phyloP scores from a whole-genome alignment of 2,888 invertebrate species.

The Scaptomyza polygonia region DNA sequence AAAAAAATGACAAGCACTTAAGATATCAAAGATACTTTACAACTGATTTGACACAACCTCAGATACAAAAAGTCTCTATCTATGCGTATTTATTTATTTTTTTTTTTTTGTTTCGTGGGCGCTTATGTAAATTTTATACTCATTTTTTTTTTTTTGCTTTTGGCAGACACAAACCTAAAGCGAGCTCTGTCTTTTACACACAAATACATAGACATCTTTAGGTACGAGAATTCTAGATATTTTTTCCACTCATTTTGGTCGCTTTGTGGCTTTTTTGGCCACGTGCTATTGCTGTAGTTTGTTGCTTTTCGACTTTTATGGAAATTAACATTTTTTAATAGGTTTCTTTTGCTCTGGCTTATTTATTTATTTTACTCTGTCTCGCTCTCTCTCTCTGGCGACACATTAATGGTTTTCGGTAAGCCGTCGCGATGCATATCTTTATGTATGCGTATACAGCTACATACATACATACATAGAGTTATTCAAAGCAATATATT shows the following conservation, averaged over 20 bases:
- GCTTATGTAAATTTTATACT: slow-evolving; percentile 59
- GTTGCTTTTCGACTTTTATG: slow-evolving; percentile 53
- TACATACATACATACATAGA: too few relatives aligned
- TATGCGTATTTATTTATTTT: slow-evolving; percentile 15
- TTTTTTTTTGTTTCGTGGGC: slow-evolving; percentile 50
- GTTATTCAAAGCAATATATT: slow-evolving; percentile 18
- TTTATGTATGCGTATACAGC: not conserved
- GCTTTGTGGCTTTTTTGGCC: slow-evolving; percentile 59
- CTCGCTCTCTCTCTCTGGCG: not conserved
- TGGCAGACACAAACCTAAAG: slow-evolving; percentile 32
- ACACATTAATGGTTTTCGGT: slow-evolving; percentile 24
- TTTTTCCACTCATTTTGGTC: slow-evolving; percentile 24
- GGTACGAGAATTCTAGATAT: slow-evolving; percentile 24
- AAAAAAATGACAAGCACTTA: slow-evolving; percentile 12
- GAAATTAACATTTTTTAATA: slow-evolving; percentile 75
- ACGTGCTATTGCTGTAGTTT: slow-evolving; percentile 52
- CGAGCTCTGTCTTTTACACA: slow-evolving; percentile 12
- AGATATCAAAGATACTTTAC: slow-evolving; percentile 7
- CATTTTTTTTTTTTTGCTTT: slow-evolving; percentile 22
- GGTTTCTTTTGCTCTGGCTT: slow-evolving; percentile 45
- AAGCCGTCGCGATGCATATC: slow-evolving; percentile 12
- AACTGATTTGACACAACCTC: not conserved
- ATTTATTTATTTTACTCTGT: slow-evolving; percentile 8
- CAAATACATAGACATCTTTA: slow-evolving; percentile 10
- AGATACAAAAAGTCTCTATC: slow-evolving; percentile 7